phyloP scores from a whole-genome alignment of 1,140 invertebrate genomes.

The Drosophila teissieri region DNA sequence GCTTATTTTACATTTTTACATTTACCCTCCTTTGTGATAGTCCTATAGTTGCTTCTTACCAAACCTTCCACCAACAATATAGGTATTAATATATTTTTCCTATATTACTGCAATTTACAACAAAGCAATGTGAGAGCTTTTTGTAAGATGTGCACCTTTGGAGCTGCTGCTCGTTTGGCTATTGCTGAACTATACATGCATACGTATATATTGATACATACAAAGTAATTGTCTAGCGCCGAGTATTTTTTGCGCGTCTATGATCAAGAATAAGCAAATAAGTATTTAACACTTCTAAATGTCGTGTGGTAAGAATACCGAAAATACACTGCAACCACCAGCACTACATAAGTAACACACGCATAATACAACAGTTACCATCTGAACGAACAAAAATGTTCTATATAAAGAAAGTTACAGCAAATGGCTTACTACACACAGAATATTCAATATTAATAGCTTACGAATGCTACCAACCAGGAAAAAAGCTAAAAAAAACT shows the following conservation, averaged over 20 bases:
- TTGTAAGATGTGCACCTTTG: constrained; percentile 6
- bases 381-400: too few relatives aligned
- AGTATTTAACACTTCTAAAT: constrained; percentile 10
- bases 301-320: constrained; percentile 7
- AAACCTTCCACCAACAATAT: constrained; percentile 1
- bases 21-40: background rate
- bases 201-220: background rate
- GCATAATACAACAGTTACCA: too few relatives aligned
- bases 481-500: background rate
- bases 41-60: background rate
- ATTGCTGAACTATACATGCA: constrained; percentile 15
- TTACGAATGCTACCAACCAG: background rate
- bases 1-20: background rate
- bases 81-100: background rate
- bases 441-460: constrained; percentile 7
- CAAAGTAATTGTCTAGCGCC: background rate
- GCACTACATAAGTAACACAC: background rate
- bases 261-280: background rate
- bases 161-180: constrained; percentile 6
- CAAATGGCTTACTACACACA: background rate
- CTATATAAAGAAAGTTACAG: too few relatives aligned
- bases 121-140: background rate
- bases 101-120: background rate
- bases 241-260: background rate
- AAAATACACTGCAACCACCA: background rate